These are phyloP conservation scores for Oscheius sp. DNA, from an alignment of 2,888 invertebrate genomes.

Conservation along the genomic window DNA sequence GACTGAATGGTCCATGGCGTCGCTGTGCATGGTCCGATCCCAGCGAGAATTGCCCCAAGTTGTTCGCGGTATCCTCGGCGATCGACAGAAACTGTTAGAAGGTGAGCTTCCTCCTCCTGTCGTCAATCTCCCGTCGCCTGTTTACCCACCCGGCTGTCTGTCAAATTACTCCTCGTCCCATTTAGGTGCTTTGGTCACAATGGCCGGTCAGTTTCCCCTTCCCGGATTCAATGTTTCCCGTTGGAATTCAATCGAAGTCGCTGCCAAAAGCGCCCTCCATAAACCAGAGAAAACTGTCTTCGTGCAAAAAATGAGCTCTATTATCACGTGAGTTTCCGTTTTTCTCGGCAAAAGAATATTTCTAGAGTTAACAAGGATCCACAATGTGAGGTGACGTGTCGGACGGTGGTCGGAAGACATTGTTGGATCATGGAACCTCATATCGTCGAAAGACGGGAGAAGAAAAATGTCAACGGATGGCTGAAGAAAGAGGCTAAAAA, in stretches of 20 bases:
- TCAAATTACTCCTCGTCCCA: background rate
- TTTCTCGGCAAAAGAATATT: background rate
- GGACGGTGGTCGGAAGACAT: slow-evolving; percentile 66
- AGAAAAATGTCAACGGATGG: slow-evolving; percentile 58
- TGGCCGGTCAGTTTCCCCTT: slow-evolving; percentile 65
- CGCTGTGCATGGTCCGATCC: slow-evolving; percentile 50
- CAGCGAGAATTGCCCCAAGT: slow-evolving; percentile 37
- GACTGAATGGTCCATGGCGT: slow-evolving; percentile 64
- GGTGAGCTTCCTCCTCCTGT: slow-evolving; percentile 4
- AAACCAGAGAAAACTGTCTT: slow-evolving; percentile 45
- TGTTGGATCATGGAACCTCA: slow-evolving; percentile 60
- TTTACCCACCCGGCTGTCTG: slow-evolving; percentile 14
- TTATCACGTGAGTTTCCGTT: slow-evolving; percentile 38
- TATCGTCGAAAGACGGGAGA: slow-evolving; percentile 37
- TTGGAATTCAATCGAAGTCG: slow-evolving; percentile 62
- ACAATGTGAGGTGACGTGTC: slow-evolving; percentile 54
- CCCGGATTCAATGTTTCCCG: slow-evolving; percentile 64
- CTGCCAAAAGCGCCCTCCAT: slow-evolving; percentile 30
- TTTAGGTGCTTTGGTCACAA: slow-evolving; percentile 59
- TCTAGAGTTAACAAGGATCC: slow-evolving; percentile 50
- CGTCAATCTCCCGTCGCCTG: background rate
- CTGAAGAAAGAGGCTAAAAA: slow-evolving; percentile 53
- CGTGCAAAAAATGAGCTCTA: slow-evolving; percentile 46
- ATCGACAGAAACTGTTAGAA: slow-evolving; percentile 36
- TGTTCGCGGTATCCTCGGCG: slow-evolving; percentile 12